These are phyloP conservation scores for Pollimyrus isidori DNA, from an alignment of 2,113 vertebrate genomes.

Conservation along the genomic window DNA sequence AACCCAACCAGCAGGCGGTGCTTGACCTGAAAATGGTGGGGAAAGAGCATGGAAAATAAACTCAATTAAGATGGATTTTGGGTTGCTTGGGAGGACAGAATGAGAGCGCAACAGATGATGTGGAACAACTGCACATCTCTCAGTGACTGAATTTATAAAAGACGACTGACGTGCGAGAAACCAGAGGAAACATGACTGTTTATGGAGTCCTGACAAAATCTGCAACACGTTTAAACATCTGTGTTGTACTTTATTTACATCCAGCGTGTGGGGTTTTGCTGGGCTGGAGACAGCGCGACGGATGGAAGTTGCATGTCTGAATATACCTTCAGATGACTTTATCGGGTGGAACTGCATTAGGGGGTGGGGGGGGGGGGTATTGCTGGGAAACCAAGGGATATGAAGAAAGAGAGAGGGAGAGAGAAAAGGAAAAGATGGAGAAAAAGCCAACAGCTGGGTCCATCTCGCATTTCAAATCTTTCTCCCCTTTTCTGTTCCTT, in stretches of 20 bases:
- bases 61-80: too few species aligned
- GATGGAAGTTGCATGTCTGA: not conserved
- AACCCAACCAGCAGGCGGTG: constrained; percentile 46
- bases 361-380: not conserved
- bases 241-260: not conserved
- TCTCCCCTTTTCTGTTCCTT: not conserved
- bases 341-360: not conserved
- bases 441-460: constrained; percentile 11
- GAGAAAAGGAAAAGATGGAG: not conserved
- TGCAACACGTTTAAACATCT: not conserved
- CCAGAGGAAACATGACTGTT: not conserved
- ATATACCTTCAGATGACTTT: not conserved
- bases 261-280: not conserved
- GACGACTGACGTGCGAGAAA: not conserved
- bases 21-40: not conserved
- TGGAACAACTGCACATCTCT: not conserved
- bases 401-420: not conserved
- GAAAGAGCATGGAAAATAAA: not conserved
- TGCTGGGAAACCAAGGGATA: not conserved
- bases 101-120: not conserved
- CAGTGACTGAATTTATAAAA: not conserved
- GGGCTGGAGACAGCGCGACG: not conserved
- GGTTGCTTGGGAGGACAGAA: not conserved
- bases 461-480: constrained; percentile 15
- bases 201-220: not conserved